Evolutionary conservation across 2,797 vertebrate species (phyloP), one percentile per base, ranked within the genome.

Genomic region (Muraenolepis orangiensis): DNA sequence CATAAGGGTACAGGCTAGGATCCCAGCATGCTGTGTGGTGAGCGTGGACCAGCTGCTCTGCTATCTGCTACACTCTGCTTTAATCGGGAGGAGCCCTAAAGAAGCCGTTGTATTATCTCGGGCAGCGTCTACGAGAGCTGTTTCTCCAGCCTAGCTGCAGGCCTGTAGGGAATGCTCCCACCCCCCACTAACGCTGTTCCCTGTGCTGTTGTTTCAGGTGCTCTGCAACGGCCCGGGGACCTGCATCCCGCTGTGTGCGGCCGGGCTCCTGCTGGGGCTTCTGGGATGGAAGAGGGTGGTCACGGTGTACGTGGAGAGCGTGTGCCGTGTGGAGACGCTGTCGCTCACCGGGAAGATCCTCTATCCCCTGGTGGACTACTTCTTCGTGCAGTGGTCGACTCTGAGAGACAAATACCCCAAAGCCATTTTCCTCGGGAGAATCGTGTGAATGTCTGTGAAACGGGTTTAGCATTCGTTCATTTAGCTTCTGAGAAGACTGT

Each of bases 221-320:
- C 82, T 99, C 87, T 98, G 96, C 89, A 98, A 99, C 0, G 97
- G 97, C 68, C 97, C 98, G 0, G 98, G 97, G 77, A 99, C 97
- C 0, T 99, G 97, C 36, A 88, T 98, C 82, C 98, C 97, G 42
- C 85, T 97, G 69, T 98, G 96, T 76, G 10, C 91, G 42, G 94
- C 94, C n/a, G 96, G 93, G 73, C 89, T 98, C 76, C 91, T 98
- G 28, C 95, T 98, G 20, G 94, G 95, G 70, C 88, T 96, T 71
- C 87, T 98, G 70, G 94, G 95, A 85, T 76, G 97, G 76, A 97
- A 98, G 93, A 96, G 93, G 89, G 91, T 97, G 72, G 79, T 93
- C 78, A 93, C 98, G 64, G 93, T 98, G 82, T 99, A 97, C 1
- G 93, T 97, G 16, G 98, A 98, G 82, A 99, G 97, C 85, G 91